Evolutionary conservation across 2,113 vertebrate genomes (phyloP), one percentile per base, ranked within the genome.

Genomic region (Eretmochelys imbricata): DNA sequence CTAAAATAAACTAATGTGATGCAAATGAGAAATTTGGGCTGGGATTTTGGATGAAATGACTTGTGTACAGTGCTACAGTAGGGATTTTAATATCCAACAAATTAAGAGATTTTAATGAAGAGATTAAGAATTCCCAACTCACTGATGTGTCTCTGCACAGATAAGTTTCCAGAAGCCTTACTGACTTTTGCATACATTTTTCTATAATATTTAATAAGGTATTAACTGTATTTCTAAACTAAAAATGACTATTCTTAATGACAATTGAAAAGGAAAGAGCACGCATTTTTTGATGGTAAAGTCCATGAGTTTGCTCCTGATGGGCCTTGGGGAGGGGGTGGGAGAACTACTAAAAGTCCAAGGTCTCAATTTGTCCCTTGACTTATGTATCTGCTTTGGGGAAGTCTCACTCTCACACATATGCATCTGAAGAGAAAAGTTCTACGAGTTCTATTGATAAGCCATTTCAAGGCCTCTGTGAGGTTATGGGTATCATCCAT

Each of bases 1-100:
- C 49, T 93, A 91, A 93, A 91, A 75, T 82, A 82, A 93, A 93
- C 89, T 87, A 93, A 93, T 91, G 83, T 54, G 59, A 83, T 93
- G 89, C 89, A 95, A 85, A 79, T 87, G 90, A 27, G 82, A 84
- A 91, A 84, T 93, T 89, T 90, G 82, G 69, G 53, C 85, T 91
- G 80, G 59, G 59, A 79, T 89, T 88, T 69, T 94, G 38, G 84
- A 86, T 48, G 86, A 31, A 85, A 65, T 82, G 51, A 75, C 80
- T 87, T 87, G 31, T 81, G 62, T 94, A 85, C 46, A 92, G 10
- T 42, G 93, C 11, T 72, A 83, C 75, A 89, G 62, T 4, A 35
- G 69, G 75, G 57, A 49, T 89, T 81, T 92, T 72, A 92, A 89
- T 91, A 84, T 78, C 86, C 81, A 86, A 80, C 78, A 76, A 92